Percentiles rank a stretch among this genome's conserved stretches.
Evolutionary conservation across 2,888 invertebrate species (phyloP).

Genomic region (Cerastoderma edule): DNA sequence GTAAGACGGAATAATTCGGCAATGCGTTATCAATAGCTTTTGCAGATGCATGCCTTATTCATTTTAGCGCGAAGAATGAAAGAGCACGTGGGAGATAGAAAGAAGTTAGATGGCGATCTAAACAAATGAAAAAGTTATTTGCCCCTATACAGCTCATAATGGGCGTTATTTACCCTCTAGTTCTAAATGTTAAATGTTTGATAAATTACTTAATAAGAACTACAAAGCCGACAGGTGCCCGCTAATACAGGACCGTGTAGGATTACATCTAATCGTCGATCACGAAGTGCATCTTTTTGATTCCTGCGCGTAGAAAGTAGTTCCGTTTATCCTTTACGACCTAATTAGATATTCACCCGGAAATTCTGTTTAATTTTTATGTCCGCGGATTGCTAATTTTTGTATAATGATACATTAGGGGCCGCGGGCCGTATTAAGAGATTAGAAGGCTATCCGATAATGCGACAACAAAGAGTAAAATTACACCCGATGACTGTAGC

Average conservation of each 20-base stretch:
- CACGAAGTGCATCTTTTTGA: conserved; percentile 31
- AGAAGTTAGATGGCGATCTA: too few species aligned
- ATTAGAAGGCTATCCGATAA: conserved; percentile 15
- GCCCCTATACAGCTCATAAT: not conserved
- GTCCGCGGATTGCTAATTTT: conserved; percentile 22
- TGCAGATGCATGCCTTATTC: too few species aligned
- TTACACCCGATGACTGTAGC: conserved; percentile 23
- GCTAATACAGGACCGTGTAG: conserved; percentile 16
- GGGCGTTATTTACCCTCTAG: not conserved
- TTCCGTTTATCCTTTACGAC: conserved; percentile 32
- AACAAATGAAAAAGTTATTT: too few species aligned
- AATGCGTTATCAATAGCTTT: too few species aligned
- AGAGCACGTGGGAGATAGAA: too few species aligned
- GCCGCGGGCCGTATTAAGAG: conserved; percentile 13
- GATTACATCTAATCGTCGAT: conserved; percentile 18
- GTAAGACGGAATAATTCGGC: too few species aligned
- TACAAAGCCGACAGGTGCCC: conserved; percentile 25
- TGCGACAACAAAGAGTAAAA: conserved; percentile 1
- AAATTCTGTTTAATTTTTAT: conserved; percentile 22
- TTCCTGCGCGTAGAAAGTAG: conserved; percentile 29
- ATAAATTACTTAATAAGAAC: conserved; percentile 23
- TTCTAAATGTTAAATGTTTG: conserved; percentile 18
- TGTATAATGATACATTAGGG: conserved; percentile 27
- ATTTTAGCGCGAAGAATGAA: too few species aligned
- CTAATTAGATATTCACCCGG: conserved; percentile 20